Base-by-base conservation (phyloP, 2,797 vertebrate genomes). In the Clamator glandarius region DNA sequence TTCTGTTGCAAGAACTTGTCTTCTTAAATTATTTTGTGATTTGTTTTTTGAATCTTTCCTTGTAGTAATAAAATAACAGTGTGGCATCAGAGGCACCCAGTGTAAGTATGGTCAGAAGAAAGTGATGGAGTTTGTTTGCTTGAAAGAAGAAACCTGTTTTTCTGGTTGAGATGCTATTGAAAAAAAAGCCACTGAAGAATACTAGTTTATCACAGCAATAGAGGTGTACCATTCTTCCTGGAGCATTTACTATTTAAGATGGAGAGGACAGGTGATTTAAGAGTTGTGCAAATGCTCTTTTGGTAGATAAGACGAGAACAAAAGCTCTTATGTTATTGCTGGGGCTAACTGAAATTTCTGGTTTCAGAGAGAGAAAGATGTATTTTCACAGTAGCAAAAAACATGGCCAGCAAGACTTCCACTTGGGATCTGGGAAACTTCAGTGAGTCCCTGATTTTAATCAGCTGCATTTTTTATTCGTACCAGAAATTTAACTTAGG, bases 401-500 rank as follows among this genome's bases (percentile, higher is more conserved):
- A 50, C 58, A 48, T 13, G 57, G 52, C 88, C 59, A 54, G 90
- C 93, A 91, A 84, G 90, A 52, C 59, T 82, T 92, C 55, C 33
- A 33, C 52, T 57, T 89, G 67, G 35, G 67, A 72, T 91, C 74
- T 96, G 90, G 74, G 35, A 93, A 95, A 59, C 90, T 84, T 95
- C 85, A 94, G 12, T 0, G 0, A 88, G 80, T 90, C 52, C 67
- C 80, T 94, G 92, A 18, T 79, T 93, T 95, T 93, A 95, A 67
- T 89, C 92, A 95, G 55, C 66, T 82, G 28, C n/a, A 52, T 61
- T 84, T 93, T 91, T 87, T 84, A 73, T 95, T 92, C 86, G 79
- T 70, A 59, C 48, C 9, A 70, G 64, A 55, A 75, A 26, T 67
- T 76, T 88, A 87, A 96, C 76, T 92, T 90, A 66, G 81, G 74